phyloP scores from a whole-genome alignment of 2,113 vertebrate genomes.

The Psittacula cyanocephala region DNA sequence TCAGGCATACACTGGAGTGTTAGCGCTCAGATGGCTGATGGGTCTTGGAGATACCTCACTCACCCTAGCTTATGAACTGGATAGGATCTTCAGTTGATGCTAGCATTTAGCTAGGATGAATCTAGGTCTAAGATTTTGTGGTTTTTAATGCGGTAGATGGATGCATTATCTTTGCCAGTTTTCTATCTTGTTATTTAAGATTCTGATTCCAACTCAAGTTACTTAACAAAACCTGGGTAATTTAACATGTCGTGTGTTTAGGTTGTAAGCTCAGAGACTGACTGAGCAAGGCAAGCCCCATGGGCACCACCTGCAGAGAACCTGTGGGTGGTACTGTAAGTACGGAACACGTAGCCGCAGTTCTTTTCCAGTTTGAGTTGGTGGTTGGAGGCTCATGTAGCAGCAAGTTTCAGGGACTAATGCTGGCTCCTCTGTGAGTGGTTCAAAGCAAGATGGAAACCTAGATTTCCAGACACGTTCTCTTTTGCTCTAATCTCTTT shows the following conservation, averaged over 20 bases:
- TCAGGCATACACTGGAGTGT: background rate
- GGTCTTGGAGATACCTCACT: background rate
- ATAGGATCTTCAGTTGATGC: background rate
- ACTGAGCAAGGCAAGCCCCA: background rate
- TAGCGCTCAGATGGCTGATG: background rate
- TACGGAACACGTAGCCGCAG: fast-evolving
- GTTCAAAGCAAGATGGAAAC: background rate
- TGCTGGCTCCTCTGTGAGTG: background rate
- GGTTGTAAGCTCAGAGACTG: background rate
- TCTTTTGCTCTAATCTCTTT: background rate
- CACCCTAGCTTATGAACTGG: background rate
- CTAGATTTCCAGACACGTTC: background rate
- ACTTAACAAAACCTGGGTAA: background rate
- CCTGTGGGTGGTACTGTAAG: background rate
- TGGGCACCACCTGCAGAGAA: background rate
- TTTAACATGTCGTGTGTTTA: background rate
- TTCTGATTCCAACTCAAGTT: background rate
- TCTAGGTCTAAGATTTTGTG: background rate
- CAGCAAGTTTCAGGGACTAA: background rate
- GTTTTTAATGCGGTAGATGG: background rate
- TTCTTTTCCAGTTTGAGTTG: background rate
- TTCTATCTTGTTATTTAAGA: background rate
- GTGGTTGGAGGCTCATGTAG: background rate
- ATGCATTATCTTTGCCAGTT: background rate
- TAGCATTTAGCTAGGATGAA: background rate